Evolutionary conservation across 2,113 vertebrate genomes (phyloP).

Genomic region (Natator depressus): DNA sequence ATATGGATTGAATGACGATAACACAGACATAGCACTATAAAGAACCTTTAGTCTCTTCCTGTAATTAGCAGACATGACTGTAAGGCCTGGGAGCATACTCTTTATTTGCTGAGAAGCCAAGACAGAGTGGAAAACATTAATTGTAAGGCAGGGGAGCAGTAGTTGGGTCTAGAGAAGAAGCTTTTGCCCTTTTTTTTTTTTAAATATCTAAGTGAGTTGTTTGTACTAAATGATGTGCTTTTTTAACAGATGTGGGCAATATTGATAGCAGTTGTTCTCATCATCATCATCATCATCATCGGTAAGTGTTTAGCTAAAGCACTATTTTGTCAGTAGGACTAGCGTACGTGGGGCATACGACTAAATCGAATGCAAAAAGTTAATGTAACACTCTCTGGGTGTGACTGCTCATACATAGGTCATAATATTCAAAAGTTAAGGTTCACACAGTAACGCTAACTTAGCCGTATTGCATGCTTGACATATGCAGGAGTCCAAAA

Average conservation of each 20-base stretch:
- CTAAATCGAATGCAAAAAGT: neutral
- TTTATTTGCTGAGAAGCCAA: neutral
- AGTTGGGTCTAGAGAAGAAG: neutral
- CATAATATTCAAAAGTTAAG: neutral
- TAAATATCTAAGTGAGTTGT: neutral
- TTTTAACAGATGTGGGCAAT: slow-evolving; percentile 95
- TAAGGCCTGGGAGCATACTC: neutral
- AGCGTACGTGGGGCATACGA: neutral
- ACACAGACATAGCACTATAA: neutral
- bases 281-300: slow-evolving; percentile 91
- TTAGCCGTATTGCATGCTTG: neutral
- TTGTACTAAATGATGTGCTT: slow-evolving; percentile 16
- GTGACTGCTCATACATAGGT: neutral
- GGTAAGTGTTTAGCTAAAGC: slow-evolving; percentile 82
- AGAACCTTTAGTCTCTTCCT: neutral
- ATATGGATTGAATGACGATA: neutral
- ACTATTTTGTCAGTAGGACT: neutral
- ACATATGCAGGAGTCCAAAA: neutral
- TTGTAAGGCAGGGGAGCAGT: neutral
- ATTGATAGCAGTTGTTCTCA: slow-evolving; percentile 87
- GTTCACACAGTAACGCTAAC: fast-evolving
- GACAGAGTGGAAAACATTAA: neutral
- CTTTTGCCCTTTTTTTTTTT: neutral
- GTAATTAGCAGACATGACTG: no score
- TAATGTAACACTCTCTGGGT: neutral